Percentiles rank a stretch among this genome's conserved stretches.
Evolutionary conservation across 92 coral and sea anemone species (phyloP).

Genomic region (Paragorgia papillata): DNA sequence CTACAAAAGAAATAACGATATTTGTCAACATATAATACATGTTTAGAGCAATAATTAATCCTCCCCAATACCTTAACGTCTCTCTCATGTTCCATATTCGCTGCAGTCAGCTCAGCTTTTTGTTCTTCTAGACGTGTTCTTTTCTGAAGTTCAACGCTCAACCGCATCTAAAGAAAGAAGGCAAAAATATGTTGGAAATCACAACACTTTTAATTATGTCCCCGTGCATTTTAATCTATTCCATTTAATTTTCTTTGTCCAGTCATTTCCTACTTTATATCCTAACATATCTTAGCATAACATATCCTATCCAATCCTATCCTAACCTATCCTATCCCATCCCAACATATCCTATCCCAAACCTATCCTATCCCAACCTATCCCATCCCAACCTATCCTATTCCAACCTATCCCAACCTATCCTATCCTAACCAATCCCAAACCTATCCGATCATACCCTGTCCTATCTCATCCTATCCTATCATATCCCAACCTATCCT

Average conservation of each 20-base stretch:
- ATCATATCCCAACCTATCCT: neutral
- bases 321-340: neutral
- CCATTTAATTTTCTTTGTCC: too few species aligned
- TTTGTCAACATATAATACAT: neutral
- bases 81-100: conserved; percentile 74
- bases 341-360: neutral
- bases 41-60: too few species aligned
- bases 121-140: conserved; percentile 89
- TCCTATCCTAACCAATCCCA: neutral
- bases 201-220: neutral
- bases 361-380: too few species aligned
- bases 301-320: neutral
- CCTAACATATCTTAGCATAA: neutral
- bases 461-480: too few species aligned
- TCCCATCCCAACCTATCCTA: too few species aligned
- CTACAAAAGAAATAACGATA: conserved; percentile 39
- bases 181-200: neutral
- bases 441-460: neutral
- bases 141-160: conserved; percentile 80
- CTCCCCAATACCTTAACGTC: conserved; percentile 72
- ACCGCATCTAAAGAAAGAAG: conserved; percentile 60
- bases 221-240: neutral
- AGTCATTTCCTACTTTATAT: neutral
- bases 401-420: too few species aligned
- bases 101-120: conserved; percentile 88